Percentiles rank a stretch among this genome's conserved stretches.
Evolutionary conservation across 2,888 invertebrate genomes (phyloP).

Genomic region (Netelia fuscicornis): DNA sequence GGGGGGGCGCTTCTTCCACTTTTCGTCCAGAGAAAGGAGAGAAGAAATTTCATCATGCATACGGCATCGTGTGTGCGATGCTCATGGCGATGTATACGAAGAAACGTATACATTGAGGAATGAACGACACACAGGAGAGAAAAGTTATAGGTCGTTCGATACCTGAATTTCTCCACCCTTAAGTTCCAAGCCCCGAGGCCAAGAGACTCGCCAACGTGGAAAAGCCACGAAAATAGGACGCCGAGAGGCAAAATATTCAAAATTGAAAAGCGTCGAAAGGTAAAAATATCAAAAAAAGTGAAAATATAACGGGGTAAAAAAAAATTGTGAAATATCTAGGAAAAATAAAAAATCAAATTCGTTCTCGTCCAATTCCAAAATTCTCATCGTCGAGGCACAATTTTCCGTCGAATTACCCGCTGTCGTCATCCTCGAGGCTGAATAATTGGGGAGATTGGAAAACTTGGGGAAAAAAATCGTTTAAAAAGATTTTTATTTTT

Average conservation of each 20-base stretch:
- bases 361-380: conserved; percentile 14
- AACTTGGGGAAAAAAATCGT: conserved; percentile 9
- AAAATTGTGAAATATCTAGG: conserved; percentile 41
- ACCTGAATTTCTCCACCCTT: conserved; percentile 43
- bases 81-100: background rate
- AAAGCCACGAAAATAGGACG: conserved; percentile 2
- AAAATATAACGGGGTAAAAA: background rate
- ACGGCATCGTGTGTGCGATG: background rate
- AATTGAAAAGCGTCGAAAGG: background rate
- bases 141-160: conserved; percentile 42
- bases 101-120: background rate
- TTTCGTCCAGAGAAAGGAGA: conserved; percentile 56
- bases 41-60: conserved; percentile 40
- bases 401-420: conserved; percentile 61
- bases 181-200: conserved; percentile 19
- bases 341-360: conserved; percentile 8
- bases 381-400: conserved; percentile 46
- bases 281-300: background rate
- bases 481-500: background rate
- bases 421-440: conserved; percentile 12
- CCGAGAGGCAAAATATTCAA: conserved; percentile 14
- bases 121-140: background rate
- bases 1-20: conserved; percentile 44
- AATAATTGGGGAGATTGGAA: conserved; percentile 9
- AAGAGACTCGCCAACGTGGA: conserved; percentile 14